These are phyloP conservation scores for Nibea coibor DNA, from an alignment of 2,113 vertebrate species.

Conservation along the genomic window DNA sequence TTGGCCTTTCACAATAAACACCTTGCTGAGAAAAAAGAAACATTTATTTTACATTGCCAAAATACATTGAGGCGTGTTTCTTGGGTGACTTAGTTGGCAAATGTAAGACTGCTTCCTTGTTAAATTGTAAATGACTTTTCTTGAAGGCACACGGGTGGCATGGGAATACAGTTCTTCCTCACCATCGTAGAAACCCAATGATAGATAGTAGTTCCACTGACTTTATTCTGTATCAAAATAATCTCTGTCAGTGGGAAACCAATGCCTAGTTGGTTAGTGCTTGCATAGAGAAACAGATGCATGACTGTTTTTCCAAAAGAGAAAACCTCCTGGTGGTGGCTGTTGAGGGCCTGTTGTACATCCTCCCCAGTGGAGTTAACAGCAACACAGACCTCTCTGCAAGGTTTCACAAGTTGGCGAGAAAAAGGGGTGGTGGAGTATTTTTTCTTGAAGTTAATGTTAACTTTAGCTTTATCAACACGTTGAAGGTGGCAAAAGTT, in stretches of 20 bases:
- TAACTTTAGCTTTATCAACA: neutral
- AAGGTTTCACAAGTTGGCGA: neutral
- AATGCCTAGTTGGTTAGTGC: neutral
- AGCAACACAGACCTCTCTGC: neutral
- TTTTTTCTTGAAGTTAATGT: neutral
- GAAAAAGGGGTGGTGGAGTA: neutral
- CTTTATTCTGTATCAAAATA: neutral
- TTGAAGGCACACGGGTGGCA: neutral
- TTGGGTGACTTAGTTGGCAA: neutral
- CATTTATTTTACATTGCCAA: slow-evolving; percentile 20
- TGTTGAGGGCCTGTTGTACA: neutral
- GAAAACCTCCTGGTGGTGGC: neutral
- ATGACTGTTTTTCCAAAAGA: too few species aligned
- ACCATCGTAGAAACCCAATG: neutral
- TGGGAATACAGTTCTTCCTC: neutral
- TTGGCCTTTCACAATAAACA: slow-evolving; percentile 46
- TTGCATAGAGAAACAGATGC: neutral
- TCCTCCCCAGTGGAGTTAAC: neutral
- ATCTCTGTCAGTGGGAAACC: neutral
- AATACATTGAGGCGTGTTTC: slow-evolving; percentile 3
- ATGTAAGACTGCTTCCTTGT: neutral
- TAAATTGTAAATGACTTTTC: slow-evolving; percentile 1
- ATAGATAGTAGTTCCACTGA: neutral
- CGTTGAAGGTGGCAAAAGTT: neutral
- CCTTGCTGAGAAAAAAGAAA: slow-evolving; percentile 27